Base-by-base conservation (phyloP, 2,888 invertebrate genomes). In the Tenthredo amoena region DNA sequence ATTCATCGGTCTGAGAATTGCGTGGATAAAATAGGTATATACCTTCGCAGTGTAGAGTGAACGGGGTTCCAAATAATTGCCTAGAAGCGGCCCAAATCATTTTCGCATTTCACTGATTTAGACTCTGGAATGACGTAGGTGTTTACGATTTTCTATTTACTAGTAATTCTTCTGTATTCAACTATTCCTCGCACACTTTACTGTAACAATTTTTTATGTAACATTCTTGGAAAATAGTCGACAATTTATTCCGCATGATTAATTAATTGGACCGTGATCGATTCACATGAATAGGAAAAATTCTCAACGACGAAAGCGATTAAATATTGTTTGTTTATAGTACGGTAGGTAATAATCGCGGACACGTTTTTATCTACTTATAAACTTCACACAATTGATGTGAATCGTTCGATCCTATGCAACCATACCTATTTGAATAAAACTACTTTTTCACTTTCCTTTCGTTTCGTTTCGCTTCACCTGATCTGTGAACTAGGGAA, bases 221-320 rank as follows among this genome's bases (percentile, higher is more conserved):
- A 40, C 0, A 74, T 74, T 74, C 74, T 74, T 74, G 74, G 74
- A 26, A 21, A 74, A 74, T n/a, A 21, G 21, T 43, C 74, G 43
- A 12, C 26, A n/a, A 18, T 74, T 43, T 26, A 43, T 74, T 74
- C 74, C 74, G 74, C 74, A n/a, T 43, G 74, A 74, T 74, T 43
- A n/a, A 74, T 43, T 9, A 74, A 43, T 74, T 43, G 5, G 10
- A 74, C 21, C 12, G 40, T 26, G 31, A 74, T 43, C 74, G 74
- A 43, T 43, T 21, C 40, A 26, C 31, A 18, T 34, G 10, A 7
- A 74, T 26, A 68, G 26, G 12, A 43, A 74, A 40, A 74, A 74
- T n/a, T 68, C 34, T 34, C 68, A 68, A 68, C 18, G 31, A 34
- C 68, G 6, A 68, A 34, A 1, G 15, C 5, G 15, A 68, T 68